A percentile compares a stretch with the other conserved stretches of the same genome.
phyloP scores from a whole-genome alignment of 2,113 vertebrate species.

The Cinclus mexicanus region DNA sequence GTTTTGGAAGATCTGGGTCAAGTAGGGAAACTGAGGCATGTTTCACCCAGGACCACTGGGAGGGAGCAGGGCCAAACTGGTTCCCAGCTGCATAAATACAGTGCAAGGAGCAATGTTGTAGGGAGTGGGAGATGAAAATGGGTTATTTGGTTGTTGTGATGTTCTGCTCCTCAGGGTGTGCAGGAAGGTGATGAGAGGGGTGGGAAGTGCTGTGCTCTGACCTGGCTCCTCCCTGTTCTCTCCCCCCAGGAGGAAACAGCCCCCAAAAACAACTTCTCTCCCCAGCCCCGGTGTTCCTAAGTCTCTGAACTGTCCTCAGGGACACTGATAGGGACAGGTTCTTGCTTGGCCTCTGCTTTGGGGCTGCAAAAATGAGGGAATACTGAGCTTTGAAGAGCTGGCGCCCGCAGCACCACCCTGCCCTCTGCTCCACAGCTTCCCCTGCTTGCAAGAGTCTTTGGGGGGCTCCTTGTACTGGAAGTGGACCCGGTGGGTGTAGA shows the following conservation, averaged over 20 bases:
- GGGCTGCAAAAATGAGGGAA: background rate
- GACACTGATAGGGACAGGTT: background rate
- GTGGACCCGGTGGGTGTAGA: background rate
- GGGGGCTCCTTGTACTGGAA: background rate
- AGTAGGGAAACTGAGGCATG: background rate
- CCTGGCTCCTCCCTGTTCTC: background rate
- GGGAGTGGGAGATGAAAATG: background rate
- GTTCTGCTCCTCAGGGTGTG: background rate
- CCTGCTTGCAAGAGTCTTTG: accelerated
- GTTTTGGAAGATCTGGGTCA: background rate
- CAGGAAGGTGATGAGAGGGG: no score
- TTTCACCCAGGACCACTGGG: background rate
- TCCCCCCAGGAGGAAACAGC: accelerated
- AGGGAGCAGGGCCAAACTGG: background rate
- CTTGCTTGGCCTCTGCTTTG: background rate
- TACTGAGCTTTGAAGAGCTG: background rate
- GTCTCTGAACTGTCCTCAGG: accelerated
- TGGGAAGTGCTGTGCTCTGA: background rate
- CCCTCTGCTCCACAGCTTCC: background rate
- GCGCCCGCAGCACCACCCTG: background rate
- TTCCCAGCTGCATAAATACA: accelerated
- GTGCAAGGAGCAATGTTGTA: background rate
- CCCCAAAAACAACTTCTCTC: background rate
- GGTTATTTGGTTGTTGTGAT: background rate
- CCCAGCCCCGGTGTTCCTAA: background rate